phyloP scores from a whole-genome alignment of 2,113 vertebrate genomes.

The Balaenoptera acutorostrata region DNA sequence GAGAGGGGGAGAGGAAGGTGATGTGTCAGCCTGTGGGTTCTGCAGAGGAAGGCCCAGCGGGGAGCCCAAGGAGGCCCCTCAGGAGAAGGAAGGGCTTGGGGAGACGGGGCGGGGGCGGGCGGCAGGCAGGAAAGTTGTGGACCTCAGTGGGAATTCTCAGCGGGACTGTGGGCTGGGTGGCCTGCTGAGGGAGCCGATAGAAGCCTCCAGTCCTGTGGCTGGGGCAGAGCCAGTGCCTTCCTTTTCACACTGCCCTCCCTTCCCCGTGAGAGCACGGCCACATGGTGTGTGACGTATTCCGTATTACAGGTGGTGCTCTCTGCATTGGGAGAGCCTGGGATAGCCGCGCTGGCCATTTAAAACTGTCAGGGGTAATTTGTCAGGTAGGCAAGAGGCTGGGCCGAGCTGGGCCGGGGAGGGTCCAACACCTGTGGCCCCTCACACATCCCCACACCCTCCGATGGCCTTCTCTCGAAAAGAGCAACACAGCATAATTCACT shows the following conservation, averaged over 20 bases:
- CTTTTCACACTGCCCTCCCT: accelerated
- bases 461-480: background rate
- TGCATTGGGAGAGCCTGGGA: background rate
- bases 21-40: background rate
- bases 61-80: background rate
- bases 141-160: background rate
- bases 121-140: background rate
- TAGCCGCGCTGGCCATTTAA: background rate
- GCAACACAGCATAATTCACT: background rate
- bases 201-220: background rate
- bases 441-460: accelerated
- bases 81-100: background rate
- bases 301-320: background rate
- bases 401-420: background rate
- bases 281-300: accelerated
- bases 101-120: background rate
- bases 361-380: background rate
- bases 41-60: background rate
- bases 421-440: background rate
- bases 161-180: background rate
- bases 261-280: accelerated
- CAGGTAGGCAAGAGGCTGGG: background rate
- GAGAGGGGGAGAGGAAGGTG: background rate
- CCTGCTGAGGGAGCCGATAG: background rate
- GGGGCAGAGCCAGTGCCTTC: accelerated